Evolutionary conservation across 2,888 invertebrate species (phyloP).

Genomic region (Standfussiana lucernea): DNA sequence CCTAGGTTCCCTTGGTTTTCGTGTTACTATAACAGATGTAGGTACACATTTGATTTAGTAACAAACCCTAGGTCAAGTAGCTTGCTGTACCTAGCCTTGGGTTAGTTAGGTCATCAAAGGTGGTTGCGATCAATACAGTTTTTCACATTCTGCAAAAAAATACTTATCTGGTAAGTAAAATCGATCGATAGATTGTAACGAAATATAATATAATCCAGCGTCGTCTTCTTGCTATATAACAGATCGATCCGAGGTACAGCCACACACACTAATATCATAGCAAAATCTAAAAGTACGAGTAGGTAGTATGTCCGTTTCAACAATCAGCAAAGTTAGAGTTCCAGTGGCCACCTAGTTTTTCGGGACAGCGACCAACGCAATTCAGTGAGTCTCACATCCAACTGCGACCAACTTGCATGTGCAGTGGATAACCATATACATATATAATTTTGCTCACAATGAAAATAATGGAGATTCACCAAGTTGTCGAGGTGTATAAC

Average conservation of each 20-base stretch:
- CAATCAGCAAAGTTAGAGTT: background rate
- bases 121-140: background rate
- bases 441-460: background rate
- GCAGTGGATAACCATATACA: background rate
- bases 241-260: constrained; percentile 1
- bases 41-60: background rate
- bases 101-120: background rate
- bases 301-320: background rate
- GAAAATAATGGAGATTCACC: background rate
- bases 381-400: background rate
- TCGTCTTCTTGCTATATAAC: constrained; percentile 7
- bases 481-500: background rate
- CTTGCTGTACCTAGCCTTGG: background rate
- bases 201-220: constrained; percentile 36
- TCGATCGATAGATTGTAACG: background rate
- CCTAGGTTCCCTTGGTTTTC: background rate
- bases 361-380: background rate
- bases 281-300: background rate
- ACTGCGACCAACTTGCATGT: background rate
- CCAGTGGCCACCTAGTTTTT: background rate
- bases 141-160: background rate
- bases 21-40: background rate
- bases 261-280: background rate
- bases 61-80: background rate
- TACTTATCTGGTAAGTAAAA: background rate